Conservation (phyloP, 2,888 invertebrate species). For the Polietes domitor region DNA sequence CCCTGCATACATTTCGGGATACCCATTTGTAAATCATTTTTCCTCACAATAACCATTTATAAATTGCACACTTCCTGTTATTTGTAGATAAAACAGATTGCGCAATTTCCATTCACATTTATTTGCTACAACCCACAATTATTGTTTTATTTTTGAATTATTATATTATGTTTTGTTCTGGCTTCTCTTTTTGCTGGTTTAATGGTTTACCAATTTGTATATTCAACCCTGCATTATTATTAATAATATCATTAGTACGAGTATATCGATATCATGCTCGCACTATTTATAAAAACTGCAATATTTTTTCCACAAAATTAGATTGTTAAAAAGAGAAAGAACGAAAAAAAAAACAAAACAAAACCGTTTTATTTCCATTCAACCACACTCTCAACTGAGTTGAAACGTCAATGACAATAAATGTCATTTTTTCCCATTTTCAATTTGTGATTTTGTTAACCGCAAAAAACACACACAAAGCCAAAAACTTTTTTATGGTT, state of each 20-base stretch:
- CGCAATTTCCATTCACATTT: too few species aligned
- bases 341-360: too few species aligned
- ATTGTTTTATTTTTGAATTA: too few species aligned
- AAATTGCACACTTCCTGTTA: too few species aligned
- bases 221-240: background rate
- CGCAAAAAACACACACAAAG: background rate
- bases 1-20: too few species aligned
- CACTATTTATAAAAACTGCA: too few species aligned
- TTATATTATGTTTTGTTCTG: too few species aligned
- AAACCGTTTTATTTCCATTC: background rate
- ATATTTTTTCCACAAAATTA: background rate
- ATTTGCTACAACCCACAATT: too few species aligned
- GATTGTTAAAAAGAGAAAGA: background rate
- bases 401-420: constrained; percentile 2
- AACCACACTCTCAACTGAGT: background rate
- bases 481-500: background rate
- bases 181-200: too few species aligned
- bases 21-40: too few species aligned
- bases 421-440: constrained; percentile 2
- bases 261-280: background rate
- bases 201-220: background rate
- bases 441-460: background rate
- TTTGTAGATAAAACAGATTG: too few species aligned
- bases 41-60: too few species aligned
- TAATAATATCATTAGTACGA: background rate